Evolutionary conservation across 2,113 vertebrate genomes (phyloP), one percentile per base, ranked within the genome.

Genomic region (Pagrus major): DNA sequence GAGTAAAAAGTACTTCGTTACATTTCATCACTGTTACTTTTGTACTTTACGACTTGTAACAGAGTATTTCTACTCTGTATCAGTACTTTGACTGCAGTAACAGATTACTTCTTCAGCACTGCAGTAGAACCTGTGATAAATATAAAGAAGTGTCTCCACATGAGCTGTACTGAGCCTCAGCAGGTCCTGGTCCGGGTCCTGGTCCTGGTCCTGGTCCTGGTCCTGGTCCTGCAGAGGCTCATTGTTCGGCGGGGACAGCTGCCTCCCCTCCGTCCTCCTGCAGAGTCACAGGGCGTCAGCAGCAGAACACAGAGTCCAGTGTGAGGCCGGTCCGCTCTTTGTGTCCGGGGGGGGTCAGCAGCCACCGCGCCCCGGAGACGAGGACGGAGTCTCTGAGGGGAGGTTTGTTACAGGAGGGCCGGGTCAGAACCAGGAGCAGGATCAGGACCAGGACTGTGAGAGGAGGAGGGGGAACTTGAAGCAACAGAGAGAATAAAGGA

Each of bases 301-400:
- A 35, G 1, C 20, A 21, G 46, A 41, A 35, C 55, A 27, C 61
- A 7, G 68, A 37, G 69, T 42, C 64, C 58, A 47, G 47, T 37
- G 65, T 14, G 69, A 8, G 35, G 27, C 31, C 66, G 60, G 69
- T 14, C 63, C 39, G 68, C 31, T n/a, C 81, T 73, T 68, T 73
- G 80, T 69, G 63, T 69, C 55, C 63, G 23, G 73, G 49, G 27
- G 18, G 39, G 31, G 71, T 39, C 27, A 18, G 5, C 46, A 15
- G 55, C 31, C 59, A 1, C 83, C 60, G 52, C 72, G 49, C 58
- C 76, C 71, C 78, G 63, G 39, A 14, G 18, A 8, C 20, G 41
- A 46, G 46, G n/a, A 37, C 41, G 67, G 68, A 39, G 46, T 56
- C 25, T 7, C 33, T 9, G 44, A 68, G 23, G 20, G n/a, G 8